Percentiles rank a stretch among this genome's conserved stretches.
Evolutionary conservation across 2,888 invertebrate genomes (phyloP).

Genomic region (Luperina testacea): DNA sequence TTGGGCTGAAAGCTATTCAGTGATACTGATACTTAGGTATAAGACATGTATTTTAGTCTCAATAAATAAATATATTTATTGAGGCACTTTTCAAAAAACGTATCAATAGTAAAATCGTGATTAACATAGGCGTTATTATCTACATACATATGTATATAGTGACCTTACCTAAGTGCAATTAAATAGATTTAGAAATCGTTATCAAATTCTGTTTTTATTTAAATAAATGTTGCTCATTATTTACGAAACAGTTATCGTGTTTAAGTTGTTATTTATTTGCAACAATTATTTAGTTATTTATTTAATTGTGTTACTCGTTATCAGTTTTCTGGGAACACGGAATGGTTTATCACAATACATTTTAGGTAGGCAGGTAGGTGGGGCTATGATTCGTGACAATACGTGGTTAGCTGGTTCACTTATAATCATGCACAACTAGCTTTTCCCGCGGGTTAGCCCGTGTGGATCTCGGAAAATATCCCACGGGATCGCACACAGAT

Average conservation of each 20-base stretch:
- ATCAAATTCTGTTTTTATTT: not conserved
- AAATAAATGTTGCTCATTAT: not conserved
- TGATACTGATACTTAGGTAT: not conserved
- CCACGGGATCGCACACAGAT: too few species aligned
- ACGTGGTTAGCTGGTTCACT: not conserved
- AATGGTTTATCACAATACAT: not conserved
- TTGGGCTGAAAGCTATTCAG: not conserved
- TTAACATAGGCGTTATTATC: not conserved
- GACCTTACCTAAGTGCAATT: not conserved
- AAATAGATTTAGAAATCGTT: not conserved
- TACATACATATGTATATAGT: not conserved
- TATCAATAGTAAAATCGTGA: not conserved
- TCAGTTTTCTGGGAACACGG: not conserved
- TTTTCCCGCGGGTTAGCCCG: too few species aligned
- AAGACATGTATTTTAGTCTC: not conserved
- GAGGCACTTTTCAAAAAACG: not conserved
- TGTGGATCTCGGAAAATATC: too few species aligned
- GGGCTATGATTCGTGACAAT: not conserved
- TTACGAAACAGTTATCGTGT: not conserved
- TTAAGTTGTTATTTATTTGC: not conserved
- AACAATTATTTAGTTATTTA: not conserved
- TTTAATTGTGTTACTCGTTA: not conserved
- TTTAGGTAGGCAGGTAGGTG: not conserved
- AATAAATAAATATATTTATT: not conserved
- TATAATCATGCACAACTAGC: not conserved